Evolutionary conservation across 1,140 invertebrate species (phyloP).

Genomic region (Drosophila asahinai): DNA sequence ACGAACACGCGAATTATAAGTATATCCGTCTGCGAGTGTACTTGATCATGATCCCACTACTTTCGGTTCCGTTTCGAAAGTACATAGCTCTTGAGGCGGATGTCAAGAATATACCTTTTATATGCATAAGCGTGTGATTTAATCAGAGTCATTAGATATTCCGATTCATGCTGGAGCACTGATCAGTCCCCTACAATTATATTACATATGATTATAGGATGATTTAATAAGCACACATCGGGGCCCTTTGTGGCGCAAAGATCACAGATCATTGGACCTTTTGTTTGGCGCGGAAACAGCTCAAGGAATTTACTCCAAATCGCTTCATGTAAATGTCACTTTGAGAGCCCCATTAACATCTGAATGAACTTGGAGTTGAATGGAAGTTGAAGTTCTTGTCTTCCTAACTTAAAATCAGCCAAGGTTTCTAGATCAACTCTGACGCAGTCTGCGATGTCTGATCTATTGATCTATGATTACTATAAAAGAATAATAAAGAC

Average conservation of each 20-base stretch:
- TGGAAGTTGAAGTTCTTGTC: slow-evolving; percentile 13
- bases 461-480: not conserved
- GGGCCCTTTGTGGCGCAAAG: slow-evolving; percentile 41
- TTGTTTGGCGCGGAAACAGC: slow-evolving; percentile 45
- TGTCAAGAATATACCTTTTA: slow-evolving; percentile 56
- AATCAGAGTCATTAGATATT: slow-evolving; percentile 63
- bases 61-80: slow-evolving; percentile 45
- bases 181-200: slow-evolving; percentile 60
- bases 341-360: slow-evolving; percentile 38
- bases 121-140: slow-evolving; percentile 46
- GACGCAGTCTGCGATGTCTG: not conserved
- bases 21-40: slow-evolving; percentile 8
- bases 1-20: slow-evolving; percentile 14
- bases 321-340: slow-evolving; percentile 36
- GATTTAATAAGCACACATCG: slow-evolving; percentile 29
- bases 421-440: slow-evolving; percentile 22
- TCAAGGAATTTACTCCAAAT: slow-evolving; percentile 25
- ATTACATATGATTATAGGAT: slow-evolving; percentile 25
- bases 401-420: not conserved
- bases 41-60: slow-evolving; percentile 16
- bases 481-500: not conserved
- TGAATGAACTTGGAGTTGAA: slow-evolving; percentile 40
- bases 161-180: slow-evolving; percentile 59
- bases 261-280: slow-evolving; percentile 39
- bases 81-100: slow-evolving; percentile 47